Base-by-base conservation (phyloP, 2,113 vertebrate species). In the Epinephelus fuscoguttatus region DNA sequence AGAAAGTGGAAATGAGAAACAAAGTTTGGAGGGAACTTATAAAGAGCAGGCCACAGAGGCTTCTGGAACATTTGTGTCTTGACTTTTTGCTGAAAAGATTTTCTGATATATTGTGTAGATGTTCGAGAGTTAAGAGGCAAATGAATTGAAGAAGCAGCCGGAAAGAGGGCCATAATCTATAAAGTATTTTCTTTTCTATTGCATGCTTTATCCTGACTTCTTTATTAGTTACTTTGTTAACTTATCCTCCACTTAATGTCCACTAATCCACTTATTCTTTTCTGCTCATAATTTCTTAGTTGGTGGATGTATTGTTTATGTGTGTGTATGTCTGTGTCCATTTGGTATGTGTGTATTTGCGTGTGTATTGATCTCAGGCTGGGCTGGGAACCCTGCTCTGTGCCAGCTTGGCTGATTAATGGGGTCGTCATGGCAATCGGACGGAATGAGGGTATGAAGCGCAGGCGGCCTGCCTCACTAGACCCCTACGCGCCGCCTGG, bases 401-500 rank as follows among this genome's bases (percentile, higher is more conserved):
- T 99, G 97, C 98, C 98, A 99, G 98, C 96, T 96, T 96, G 95
- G 94, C 97, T 99, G 98, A 99, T 99, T 99, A 99, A 99, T 99
- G 98, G 97, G 96, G 96, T 98, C 97, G 95, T 97, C 98, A 97
- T 96, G 95, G 94, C 96, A 96, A 97, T 96, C 95, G 97, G 98
- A 99, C 97, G 97, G 98, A 99, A 98, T 99, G 97, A 97, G 98
- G 98, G 96, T 98, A 97, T 90, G 94, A 95, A 96, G 94, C 95
- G 88, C 95, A 95, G 96, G 96, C 96, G 94, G 95, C 94, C 95
- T 93, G 83, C 93, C 92, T 96, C 94, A 93, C 96, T 96, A 96
- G 92, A 95, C 94, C 95, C 96, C 95, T 95, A 94, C 95, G 90
- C 91, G 91, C 96, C 94, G 96, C 96, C 93, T 89, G 89, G 89